Conservation (phyloP, 2,888 invertebrate genomes). For the Mesoligia furuncula region DNA sequence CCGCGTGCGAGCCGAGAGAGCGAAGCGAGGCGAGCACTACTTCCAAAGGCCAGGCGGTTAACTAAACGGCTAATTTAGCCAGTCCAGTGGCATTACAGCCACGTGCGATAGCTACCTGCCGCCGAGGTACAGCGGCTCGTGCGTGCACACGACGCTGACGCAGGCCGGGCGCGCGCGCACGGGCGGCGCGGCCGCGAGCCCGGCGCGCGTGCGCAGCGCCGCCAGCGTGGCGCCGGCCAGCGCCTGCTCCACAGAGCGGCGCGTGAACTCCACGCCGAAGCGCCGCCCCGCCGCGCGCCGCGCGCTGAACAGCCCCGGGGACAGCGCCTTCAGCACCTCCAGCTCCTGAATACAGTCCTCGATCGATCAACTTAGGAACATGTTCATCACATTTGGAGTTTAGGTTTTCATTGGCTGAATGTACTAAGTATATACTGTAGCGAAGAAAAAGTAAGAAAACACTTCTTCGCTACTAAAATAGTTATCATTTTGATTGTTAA, state of each 20-base stretch:
- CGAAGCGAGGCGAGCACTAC: no score
- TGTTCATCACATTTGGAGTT: background rate
- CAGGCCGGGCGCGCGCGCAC: slow-evolving; percentile 87
- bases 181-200: slow-evolving; percentile 81
- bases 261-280: slow-evolving; percentile 90
- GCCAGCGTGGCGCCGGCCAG: slow-evolving; percentile 84
- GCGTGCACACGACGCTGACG: slow-evolving; percentile 89
- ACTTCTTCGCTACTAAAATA: no score
- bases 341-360: slow-evolving; percentile 74
- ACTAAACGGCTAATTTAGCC: no score
- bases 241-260: slow-evolving; percentile 91
- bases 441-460: no score
- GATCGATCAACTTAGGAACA: background rate
- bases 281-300: slow-evolving; percentile 79
- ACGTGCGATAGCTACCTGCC: slow-evolving; percentile 67
- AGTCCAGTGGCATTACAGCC: background rate
- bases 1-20: no score
- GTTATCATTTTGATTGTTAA: no score
- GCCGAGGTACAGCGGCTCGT: slow-evolving; percentile 84
- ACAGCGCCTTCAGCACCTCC: slow-evolving; percentile 81
- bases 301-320: slow-evolving; percentile 83
- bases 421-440: no score
- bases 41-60: no score
- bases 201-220: slow-evolving; percentile 51
- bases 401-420: background rate